Evolutionary conservation across 2,113 vertebrate genomes (phyloP).

Genomic region (Daphoenositta chrysoptera): DNA sequence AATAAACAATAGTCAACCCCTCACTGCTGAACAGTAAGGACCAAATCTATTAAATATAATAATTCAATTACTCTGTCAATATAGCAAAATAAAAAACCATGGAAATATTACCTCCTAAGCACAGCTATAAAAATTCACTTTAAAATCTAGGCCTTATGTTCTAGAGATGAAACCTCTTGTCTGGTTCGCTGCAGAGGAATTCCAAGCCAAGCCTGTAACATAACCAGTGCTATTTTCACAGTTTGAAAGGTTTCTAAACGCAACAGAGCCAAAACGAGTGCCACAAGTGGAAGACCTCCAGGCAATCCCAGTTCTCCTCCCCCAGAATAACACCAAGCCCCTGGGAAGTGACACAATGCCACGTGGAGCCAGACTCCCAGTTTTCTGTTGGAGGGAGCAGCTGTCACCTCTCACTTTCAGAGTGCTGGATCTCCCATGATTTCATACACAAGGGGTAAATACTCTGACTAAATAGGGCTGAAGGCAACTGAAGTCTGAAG

Average conservation of each 20-base stretch:
- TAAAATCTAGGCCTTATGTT: not conserved
- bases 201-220: not conserved
- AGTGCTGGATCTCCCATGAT: not conserved
- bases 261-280: not conserved
- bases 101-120: not conserved
- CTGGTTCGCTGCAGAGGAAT: not conserved
- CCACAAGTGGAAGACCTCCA: not conserved
- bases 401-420: fast-evolving
- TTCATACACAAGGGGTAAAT: not conserved
- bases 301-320: not conserved
- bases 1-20: not conserved
- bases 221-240: not conserved
- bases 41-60: not conserved
- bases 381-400: not conserved
- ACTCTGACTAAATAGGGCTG: not conserved
- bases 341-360: not conserved
- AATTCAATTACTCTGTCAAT: not conserved
- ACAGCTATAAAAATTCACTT: not conserved
- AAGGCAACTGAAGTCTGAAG: not conserved
- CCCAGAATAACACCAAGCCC: not conserved
- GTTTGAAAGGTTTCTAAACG: not conserved
- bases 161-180: not conserved
- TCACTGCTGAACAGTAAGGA: not conserved
- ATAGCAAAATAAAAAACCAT: not conserved
- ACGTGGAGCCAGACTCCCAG: not conserved